Evolutionary conservation across 2,113 vertebrate species (phyloP).

Genomic region (Tragelaphus scriptus): DNA sequence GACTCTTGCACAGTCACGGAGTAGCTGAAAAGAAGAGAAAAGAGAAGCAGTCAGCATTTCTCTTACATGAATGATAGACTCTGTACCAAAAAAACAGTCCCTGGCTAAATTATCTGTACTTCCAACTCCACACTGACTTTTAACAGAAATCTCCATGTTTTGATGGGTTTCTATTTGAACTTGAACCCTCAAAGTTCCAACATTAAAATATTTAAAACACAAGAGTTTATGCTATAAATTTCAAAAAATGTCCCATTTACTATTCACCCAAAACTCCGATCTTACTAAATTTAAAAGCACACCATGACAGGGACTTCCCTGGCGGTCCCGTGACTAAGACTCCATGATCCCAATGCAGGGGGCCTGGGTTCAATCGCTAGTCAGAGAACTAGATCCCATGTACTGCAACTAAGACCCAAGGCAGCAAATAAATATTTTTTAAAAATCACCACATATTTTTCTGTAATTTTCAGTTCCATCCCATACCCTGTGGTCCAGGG

Average conservation of each 20-base stretch:
- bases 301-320: not conserved
- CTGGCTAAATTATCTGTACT: not conserved
- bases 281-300: not conserved
- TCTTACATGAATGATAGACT: not conserved
- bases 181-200: not conserved
- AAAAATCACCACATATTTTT: not conserved
- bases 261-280: not conserved
- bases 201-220: not conserved
- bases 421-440: not conserved
- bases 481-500: not conserved
- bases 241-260: not conserved
- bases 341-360: not conserved
- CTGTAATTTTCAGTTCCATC: not conserved
- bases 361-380: not conserved
- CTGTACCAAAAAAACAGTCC: not conserved
- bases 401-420: not conserved
- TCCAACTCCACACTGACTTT: not conserved
- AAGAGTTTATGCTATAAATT: not conserved
- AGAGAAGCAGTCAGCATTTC: not conserved
- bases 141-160: not conserved
- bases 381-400: not conserved
- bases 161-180: not conserved
- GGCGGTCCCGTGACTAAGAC: not conserved
- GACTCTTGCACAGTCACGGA: conserved; percentile 96
- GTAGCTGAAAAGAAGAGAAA: conserved; percentile 82